phyloP scores from a whole-genome alignment of 2,888 invertebrate species.

The Malthinus flaveolus region DNA sequence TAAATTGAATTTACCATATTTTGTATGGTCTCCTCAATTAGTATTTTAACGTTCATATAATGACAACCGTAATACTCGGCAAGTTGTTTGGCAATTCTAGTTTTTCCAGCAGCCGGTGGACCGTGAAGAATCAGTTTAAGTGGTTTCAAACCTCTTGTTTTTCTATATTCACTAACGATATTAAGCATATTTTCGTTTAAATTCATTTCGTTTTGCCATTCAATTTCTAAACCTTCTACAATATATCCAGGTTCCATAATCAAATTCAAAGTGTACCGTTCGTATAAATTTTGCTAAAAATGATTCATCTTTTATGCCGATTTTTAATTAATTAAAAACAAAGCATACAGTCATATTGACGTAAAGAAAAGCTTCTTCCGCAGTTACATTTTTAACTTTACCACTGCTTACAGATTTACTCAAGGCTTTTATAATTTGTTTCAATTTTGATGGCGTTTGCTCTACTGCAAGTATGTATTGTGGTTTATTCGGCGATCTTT shows the following conservation, averaged over 20 bases:
- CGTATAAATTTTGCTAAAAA: slow-evolving; percentile 61
- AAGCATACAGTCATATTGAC: slow-evolving; percentile 55
- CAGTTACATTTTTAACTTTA: slow-evolving; percentile 59
- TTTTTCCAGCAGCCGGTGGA: slow-evolving; percentile 69
- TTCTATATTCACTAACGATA: slow-evolving; percentile 55
- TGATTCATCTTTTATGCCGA: neutral
- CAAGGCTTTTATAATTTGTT: slow-evolving; percentile 62
- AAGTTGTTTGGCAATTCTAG: slow-evolving; percentile 60
- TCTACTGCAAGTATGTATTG: slow-evolving; percentile 68
- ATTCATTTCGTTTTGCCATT: slow-evolving; percentile 60
- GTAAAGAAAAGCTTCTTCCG: slow-evolving; percentile 62
- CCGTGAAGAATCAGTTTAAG: slow-evolving; percentile 66
- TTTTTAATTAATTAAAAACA: neutral
- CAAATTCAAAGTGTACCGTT: slow-evolving; percentile 61
- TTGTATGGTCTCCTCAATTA: slow-evolving; percentile 59
- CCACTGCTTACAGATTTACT: slow-evolving; percentile 60
- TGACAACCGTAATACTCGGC: slow-evolving; percentile 61
- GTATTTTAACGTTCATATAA: slow-evolving; percentile 60
- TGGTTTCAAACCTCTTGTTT: slow-evolving; percentile 60
- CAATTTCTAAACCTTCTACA: slow-evolving; percentile 54
- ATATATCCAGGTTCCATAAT: slow-evolving; percentile 64
- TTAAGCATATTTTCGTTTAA: slow-evolving; percentile 57
- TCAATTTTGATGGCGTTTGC: slow-evolving; percentile 59
- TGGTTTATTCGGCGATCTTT: slow-evolving; percentile 59
- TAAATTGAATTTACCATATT: slow-evolving; percentile 57